These are phyloP conservation scores for Tapera naevia DNA, from an alignment of 2,797 vertebrate genomes.

Conservation along the genomic window DNA sequence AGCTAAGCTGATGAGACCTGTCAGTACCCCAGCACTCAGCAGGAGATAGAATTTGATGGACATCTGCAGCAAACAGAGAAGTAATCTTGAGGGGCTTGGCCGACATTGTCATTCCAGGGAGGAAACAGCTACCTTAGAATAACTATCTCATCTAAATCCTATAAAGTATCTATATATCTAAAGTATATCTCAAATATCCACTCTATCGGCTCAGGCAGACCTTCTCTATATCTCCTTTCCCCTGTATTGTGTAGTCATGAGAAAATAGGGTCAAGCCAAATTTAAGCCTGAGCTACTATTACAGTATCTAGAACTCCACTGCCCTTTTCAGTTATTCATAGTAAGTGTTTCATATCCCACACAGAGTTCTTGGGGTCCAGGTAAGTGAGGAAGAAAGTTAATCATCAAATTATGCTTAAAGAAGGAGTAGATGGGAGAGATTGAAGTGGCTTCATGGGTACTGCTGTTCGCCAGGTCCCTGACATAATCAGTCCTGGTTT, in stretches of 20 bases:
- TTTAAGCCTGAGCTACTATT: not conserved
- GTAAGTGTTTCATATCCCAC: not conserved
- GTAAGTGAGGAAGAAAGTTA: not conserved
- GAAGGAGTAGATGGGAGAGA: not conserved
- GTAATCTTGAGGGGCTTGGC: not conserved
- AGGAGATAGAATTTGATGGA: not conserved
- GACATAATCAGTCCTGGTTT: not conserved
- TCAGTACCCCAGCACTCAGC: not conserved
- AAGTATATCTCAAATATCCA: not conserved
- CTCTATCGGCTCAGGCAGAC: not conserved
- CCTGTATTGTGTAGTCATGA: not conserved
- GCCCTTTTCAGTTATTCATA: not conserved
- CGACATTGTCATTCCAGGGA: not conserved
- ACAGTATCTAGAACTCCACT: not conserved
- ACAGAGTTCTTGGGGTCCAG: not conserved
- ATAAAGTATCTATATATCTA: too few relatives aligned
- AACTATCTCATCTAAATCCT: not conserved
- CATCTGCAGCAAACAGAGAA: not conserved
- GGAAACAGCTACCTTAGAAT: not conserved
- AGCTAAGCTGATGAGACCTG: not conserved
- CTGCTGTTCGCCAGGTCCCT: not conserved
- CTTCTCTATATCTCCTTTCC: not conserved
- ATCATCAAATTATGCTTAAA: not conserved
- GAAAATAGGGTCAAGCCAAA: not conserved
- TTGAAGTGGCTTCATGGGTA: not conserved